A percentile compares a stretch with the other conserved stretches of the same genome.
Conservation (phyloP, 2,888 invertebrate species). For the Erebia aethiops region DNA sequence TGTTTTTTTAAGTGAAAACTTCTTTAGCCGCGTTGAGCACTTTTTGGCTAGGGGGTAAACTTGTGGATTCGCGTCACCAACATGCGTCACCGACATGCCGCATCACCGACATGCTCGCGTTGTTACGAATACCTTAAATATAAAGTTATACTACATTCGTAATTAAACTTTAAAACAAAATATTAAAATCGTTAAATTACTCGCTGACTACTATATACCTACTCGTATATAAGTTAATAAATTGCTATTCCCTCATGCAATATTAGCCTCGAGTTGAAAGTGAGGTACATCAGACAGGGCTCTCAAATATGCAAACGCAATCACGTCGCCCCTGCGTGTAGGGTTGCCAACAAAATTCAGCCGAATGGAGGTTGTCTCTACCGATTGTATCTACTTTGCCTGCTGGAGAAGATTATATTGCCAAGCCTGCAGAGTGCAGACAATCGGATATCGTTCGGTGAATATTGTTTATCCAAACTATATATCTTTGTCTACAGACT, state of each 20-base stretch:
- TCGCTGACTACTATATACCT: conserved; percentile 16
- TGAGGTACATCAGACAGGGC: conserved; percentile 29
- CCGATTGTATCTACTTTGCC: neutral
- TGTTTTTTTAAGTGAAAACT: no score
- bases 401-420: neutral
- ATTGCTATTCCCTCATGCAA: conserved; percentile 24
- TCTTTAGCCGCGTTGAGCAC: no score
- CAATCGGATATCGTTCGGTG: neutral
- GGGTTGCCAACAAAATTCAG: neutral
- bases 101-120: no score
- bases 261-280: conserved; percentile 30
- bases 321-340: conserved; percentile 31
- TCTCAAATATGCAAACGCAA: conserved; percentile 40
- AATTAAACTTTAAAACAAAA: no score
- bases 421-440: neutral
- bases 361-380: neutral
- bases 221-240: conserved; percentile 23
- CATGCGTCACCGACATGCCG: no score
- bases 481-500: neutral
- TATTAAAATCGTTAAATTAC: neutral
- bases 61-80: no score
- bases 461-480: neutral
- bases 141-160: no score
- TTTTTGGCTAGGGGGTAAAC: no score
- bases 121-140: no score